phyloP scores from a whole-genome alignment of 1,140 invertebrate genomes.

The Thaumetopoea pityocampa region DNA sequence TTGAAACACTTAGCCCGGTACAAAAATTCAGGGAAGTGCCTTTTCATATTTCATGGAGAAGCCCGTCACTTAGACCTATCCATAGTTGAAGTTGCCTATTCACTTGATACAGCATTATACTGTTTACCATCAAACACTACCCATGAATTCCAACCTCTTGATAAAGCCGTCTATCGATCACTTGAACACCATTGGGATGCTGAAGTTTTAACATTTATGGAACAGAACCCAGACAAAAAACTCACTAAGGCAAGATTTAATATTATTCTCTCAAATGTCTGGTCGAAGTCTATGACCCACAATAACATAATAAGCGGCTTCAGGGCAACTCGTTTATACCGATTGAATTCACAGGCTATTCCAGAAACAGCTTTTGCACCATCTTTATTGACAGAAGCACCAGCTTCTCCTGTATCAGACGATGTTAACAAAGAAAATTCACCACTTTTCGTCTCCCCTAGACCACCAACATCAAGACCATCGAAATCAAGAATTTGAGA shows the following conservation, averaged over 20 bases:
- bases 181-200: conserved; percentile 34
- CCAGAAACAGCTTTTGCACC: conserved; percentile 12
- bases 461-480: not conserved
- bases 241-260: conserved; percentile 31
- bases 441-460: not conserved
- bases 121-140: conserved; percentile 54
- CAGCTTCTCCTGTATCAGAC: not conserved
- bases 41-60: conserved; percentile 58
- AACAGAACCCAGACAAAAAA: conserved; percentile 8
- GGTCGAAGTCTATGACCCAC: conserved; percentile 25
- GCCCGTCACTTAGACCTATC: conserved; percentile 38
- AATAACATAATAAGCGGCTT: conserved; percentile 18
- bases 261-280: conserved; percentile 31
- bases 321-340: conserved; percentile 16
- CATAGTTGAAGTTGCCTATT: conserved; percentile 45
- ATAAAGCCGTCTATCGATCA: conserved; percentile 33
- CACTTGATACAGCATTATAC: conserved; percentile 38
- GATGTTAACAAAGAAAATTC: not conserved
- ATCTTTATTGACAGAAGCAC: not conserved
- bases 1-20: conserved; percentile 43
- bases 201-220: conserved; percentile 8
- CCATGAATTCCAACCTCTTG: conserved; percentile 56
- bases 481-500: conserved; percentile 9
- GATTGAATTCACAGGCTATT: conserved; percentile 9
- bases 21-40: conserved; percentile 30